Base-by-base conservation (phyloP, 2,113 vertebrate genomes). In the Cottus gobio region DNA sequence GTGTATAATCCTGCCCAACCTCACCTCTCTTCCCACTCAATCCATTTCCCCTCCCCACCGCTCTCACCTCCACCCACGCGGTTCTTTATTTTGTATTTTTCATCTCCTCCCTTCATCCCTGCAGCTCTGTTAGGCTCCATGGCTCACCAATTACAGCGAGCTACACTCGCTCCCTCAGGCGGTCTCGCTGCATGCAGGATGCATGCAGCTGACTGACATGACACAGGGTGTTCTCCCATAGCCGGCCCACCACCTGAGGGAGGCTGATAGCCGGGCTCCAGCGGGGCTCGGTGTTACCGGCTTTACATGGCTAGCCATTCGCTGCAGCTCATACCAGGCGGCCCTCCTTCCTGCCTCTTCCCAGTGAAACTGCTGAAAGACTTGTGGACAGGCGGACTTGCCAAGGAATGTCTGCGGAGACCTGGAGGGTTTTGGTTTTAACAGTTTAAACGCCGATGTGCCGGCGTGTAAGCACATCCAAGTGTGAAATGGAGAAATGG, bases 81-180 rank as follows among this genome's bases (percentile, higher is more conserved):
- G 67, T 75, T 85, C 71, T 75, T 77, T 77, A 42, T 28, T 37
- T 50, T 22, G 9, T 34, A 4, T 54, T 80, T 84, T n/a, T 82
- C 85, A 86, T 88, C 79, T 90, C 72, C 83, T 66, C 46, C 58
- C 85, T 84, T 88, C 83, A 64, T 86, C 78, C 88, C 77, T 66
- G 64, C 48, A 56, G 72, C 64, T 63, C 83, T 73, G 75, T 85
- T 83, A 65, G 75, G 85, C 86, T 89, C 71, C 3, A 7, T 80
- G 77, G 79, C 83, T 90, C 82, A 84, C 83, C 89, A 90, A 89
- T 92, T 91, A 91, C 87, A 88, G 83, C 69, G 36, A 75, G 84
- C 80, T 85, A 30, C 69, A 73, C 79, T 74, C 50, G 22, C 88
- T 87, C 76, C 84, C 80, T 79, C 77, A 46, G 85, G 85, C 87